Evolutionary conservation across 1,140 invertebrate genomes (phyloP).

Genomic region (Homalodisca vitripennis): DNA sequence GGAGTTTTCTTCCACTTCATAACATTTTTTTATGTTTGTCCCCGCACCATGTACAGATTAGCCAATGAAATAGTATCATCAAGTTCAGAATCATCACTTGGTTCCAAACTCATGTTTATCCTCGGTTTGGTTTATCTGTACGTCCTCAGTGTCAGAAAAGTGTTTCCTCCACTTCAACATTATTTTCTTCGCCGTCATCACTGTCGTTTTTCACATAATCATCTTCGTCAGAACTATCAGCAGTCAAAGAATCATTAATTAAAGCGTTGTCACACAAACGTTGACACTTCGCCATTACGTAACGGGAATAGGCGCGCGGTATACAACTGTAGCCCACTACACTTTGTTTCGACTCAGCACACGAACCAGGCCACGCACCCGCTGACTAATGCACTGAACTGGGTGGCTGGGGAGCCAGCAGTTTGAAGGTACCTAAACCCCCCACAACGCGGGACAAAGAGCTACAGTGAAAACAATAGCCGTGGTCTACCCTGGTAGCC

Average conservation of each 20-base stretch:
- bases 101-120: background rate
- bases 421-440: conserved; percentile 11
- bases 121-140: too few species aligned
- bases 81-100: background rate
- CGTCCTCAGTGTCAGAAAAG: background rate
- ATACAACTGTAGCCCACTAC: conserved; percentile 15
- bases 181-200: conserved; percentile 10
- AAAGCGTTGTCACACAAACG: conserved; percentile 12
- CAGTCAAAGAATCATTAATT: background rate
- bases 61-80: background rate
- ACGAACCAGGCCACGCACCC: background rate
- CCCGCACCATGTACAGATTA: background rate
- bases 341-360: background rate
- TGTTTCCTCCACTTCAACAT: background rate
- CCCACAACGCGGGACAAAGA: background rate
- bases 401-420: background rate
- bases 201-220: background rate
- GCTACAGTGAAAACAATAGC: background rate
- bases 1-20: conserved; percentile 19
- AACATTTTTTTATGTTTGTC: background rate
- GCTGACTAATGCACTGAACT: background rate
- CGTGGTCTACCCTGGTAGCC: conserved; percentile 12
- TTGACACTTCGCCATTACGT: background rate
- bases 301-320: conserved; percentile 11
- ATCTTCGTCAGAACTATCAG: conserved; percentile 1